Conservation (phyloP, 2,797 vertebrate genomes). For the Geotrypetes seraphini region DNA sequence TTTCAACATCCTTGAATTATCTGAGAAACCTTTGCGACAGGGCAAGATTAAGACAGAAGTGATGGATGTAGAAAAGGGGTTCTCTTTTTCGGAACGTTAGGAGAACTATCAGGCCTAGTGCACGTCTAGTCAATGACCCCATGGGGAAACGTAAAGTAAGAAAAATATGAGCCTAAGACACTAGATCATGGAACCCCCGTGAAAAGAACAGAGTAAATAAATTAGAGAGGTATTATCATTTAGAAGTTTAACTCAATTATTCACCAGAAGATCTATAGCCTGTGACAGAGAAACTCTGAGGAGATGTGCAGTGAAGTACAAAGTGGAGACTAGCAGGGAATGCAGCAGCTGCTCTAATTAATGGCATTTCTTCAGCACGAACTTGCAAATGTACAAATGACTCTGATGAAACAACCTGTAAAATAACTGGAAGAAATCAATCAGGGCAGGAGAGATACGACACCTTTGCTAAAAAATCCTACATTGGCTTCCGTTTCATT, state of each 20-base stretch:
- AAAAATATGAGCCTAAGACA: not conserved
- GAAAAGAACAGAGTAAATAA: fast-evolving
- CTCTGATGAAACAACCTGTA: no score
- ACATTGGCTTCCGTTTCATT: no score
- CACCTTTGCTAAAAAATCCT: no score
- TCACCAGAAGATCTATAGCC: not conserved
- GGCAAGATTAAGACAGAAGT: not conserved
- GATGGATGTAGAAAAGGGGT: not conserved
- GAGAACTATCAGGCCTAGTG: not conserved
- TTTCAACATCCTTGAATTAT: no score
- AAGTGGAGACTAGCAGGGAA: not conserved
- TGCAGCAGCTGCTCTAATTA: fast-evolving
- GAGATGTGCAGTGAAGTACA: not conserved
- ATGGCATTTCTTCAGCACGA: no score
- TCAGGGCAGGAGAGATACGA: no score
- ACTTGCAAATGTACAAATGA: no score
- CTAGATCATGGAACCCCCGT: not conserved
- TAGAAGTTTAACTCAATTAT: not conserved
- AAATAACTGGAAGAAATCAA: no score
- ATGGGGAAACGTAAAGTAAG: not conserved
- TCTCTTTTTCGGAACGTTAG: not conserved
- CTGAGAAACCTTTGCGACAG: not conserved
- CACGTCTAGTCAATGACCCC: not conserved
- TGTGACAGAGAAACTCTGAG: not conserved
- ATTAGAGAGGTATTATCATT: not conserved